These are phyloP conservation scores for Myotis daubentonii DNA, from an alignment of 2,797 vertebrate species.

Conservation along the genomic window DNA sequence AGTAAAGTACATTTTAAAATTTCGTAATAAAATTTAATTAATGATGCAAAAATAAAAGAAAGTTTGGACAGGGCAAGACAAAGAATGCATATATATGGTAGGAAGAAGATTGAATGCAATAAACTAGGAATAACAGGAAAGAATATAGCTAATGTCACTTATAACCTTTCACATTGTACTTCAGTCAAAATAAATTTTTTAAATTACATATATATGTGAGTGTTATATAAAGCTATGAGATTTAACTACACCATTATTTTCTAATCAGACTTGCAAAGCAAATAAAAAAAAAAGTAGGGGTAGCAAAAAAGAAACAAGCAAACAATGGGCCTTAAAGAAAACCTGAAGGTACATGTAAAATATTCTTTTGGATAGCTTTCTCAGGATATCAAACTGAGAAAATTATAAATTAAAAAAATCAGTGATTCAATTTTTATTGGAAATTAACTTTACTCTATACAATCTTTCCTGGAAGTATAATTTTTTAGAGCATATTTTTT, in stretches of 20 bases:
- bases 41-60: slow-evolving; percentile 38
- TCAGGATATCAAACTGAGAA: slow-evolving; percentile 57
- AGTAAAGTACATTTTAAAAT: slow-evolving; percentile 66
- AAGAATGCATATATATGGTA: slow-evolving; percentile 5
- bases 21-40: slow-evolving; percentile 59
- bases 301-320: not conserved
- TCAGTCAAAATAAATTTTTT: slow-evolving; percentile 55
- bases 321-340: slow-evolving; percentile 14
- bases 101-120: slow-evolving; percentile 11
- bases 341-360: not conserved
- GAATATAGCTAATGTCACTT: slow-evolving; percentile 31
- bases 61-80: slow-evolving; percentile 19
- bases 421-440: slow-evolving; percentile 31
- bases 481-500: not conserved
- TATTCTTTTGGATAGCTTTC: slow-evolving; percentile 31
- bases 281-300: slow-evolving; percentile 43
- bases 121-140: slow-evolving; percentile 39
- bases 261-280: slow-evolving; percentile 39
- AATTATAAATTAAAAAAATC: slow-evolving; percentile 48
- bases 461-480: slow-evolving; percentile 18
- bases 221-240: slow-evolving; percentile 58
- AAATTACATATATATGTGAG: slow-evolving; percentile 20
- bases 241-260: slow-evolving; percentile 68
- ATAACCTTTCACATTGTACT: slow-evolving; percentile 30
- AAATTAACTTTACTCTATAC: slow-evolving; percentile 42